Evolutionary conservation across 2,888 invertebrate genomes (phyloP).

Genomic region (Dolichopus griseipennis): DNA sequence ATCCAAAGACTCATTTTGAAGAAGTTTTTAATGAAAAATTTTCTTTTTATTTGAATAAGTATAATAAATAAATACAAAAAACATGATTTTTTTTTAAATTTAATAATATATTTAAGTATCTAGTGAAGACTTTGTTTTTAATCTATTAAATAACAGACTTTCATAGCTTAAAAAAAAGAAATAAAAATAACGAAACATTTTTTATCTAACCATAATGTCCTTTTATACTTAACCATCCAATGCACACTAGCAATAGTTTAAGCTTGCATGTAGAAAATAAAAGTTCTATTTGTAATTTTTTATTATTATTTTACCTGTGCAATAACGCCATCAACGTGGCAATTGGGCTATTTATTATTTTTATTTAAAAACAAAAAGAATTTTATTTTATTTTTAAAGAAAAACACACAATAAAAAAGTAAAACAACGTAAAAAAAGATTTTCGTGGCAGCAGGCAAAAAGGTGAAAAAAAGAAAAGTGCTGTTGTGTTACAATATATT

Average conservation of each 20-base stretch:
- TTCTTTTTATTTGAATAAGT: no score
- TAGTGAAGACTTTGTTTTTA: no score
- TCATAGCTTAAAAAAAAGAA: no score
- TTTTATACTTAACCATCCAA: slow-evolving; percentile 13
- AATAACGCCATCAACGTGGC: slow-evolving; percentile 91
- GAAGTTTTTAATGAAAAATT: no score
- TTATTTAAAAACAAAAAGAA: slow-evolving; percentile 31
- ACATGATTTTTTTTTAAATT: no score
- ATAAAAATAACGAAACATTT: no score
- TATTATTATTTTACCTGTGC: slow-evolving; percentile 74
- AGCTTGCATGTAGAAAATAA: slow-evolving; percentile 2
- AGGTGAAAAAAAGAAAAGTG: slow-evolving; percentile 33
- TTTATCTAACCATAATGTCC: no score
- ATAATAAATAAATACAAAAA: no score
- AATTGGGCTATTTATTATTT: slow-evolving; percentile 64
- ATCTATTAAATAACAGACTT: no score
- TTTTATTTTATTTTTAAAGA: slow-evolving; percentile 7
- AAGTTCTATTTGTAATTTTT: slow-evolving; percentile 20
- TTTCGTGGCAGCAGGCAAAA: slow-evolving; percentile 2
- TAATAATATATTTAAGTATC: no score
- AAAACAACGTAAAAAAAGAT: slow-evolving; percentile 3
- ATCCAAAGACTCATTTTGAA: no score
- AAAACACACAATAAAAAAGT: no score
- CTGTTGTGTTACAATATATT: slow-evolving; percentile 30
- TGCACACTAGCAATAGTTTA: slow-evolving; percentile 21